phyloP scores from a whole-genome alignment of 2,797 vertebrate species.

The Enteromius trimaculatus region DNA sequence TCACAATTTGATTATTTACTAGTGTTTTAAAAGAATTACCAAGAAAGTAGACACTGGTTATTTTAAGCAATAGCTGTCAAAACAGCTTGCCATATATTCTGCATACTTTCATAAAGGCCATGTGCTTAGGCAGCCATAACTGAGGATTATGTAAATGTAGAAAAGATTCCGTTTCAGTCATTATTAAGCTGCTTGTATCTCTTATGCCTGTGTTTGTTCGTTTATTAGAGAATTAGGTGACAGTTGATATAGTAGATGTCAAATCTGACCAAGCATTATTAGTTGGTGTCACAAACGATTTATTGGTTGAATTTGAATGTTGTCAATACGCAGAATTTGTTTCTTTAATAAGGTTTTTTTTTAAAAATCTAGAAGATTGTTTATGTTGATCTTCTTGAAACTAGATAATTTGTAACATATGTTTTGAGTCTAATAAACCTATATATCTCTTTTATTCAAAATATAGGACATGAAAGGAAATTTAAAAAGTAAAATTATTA shows the following conservation, averaged over 20 bases:
- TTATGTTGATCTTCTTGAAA: neutral
- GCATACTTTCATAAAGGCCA: neutral
- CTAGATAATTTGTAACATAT: too few relatives aligned
- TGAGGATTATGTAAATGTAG: neutral
- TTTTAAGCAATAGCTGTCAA: neutral
- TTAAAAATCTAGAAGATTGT: neutral
- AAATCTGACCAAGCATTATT: neutral
- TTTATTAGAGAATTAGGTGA: neutral
- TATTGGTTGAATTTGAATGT: neutral
- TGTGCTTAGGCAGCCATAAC: conserved; percentile 30
- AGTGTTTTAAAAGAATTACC: neutral
- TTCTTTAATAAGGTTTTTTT: neutral
- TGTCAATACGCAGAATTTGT: neutral
- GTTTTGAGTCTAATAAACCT: too few relatives aligned
- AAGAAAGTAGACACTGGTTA: neutral
- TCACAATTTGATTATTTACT: neutral
- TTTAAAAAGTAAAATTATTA: neutral
- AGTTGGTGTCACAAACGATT: neutral
- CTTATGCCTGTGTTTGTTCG: neutral
- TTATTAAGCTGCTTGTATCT: neutral
- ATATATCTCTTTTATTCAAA: neutral
- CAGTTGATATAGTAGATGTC: neutral
- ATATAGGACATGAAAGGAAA: neutral
- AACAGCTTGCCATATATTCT: neutral
- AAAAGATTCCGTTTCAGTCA: too few relatives aligned